phyloP scores from a whole-genome alignment of 2,888 invertebrate genomes.

The Meteorus cinctellus region DNA sequence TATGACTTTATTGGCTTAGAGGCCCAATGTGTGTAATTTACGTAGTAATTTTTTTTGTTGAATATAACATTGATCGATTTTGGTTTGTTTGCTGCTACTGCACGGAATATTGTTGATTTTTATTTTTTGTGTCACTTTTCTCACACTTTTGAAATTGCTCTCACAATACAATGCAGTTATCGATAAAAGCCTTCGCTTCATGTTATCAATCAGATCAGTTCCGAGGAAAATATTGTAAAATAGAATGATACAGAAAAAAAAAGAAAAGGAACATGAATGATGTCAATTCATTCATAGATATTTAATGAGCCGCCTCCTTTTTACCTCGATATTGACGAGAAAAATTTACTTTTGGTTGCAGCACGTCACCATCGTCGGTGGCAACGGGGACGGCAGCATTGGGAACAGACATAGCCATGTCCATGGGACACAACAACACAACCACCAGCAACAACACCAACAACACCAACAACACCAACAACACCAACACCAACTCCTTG shows the following conservation, averaged over 20 bases:
- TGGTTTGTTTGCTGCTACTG: background rate
- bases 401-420: constrained; percentile 59
- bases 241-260: background rate
- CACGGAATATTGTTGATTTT: background rate
- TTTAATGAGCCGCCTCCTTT: background rate
- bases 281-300: background rate
- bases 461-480: constrained; percentile 62
- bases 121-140: background rate
- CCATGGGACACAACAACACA: constrained; percentile 55
- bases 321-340: constrained; percentile 39
- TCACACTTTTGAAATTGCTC: background rate
- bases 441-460: constrained; percentile 66
- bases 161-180: background rate
- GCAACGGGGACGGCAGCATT: constrained; percentile 63
- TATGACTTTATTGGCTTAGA: background rate
- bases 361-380: constrained; percentile 70
- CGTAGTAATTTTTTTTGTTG: background rate
- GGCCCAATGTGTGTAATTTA: background rate
- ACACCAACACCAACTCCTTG: constrained; percentile 70
- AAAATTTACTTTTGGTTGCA: constrained; percentile 69
- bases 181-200: background rate
- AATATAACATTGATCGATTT: background rate
- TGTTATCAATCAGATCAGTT: background rate
- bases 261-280: background rate
- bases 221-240: background rate